Evolutionary conservation across 2,888 invertebrate species (phyloP), one percentile per base, ranked within the genome.

Genomic region (Imbricaverruca yamaguchii): DNA sequence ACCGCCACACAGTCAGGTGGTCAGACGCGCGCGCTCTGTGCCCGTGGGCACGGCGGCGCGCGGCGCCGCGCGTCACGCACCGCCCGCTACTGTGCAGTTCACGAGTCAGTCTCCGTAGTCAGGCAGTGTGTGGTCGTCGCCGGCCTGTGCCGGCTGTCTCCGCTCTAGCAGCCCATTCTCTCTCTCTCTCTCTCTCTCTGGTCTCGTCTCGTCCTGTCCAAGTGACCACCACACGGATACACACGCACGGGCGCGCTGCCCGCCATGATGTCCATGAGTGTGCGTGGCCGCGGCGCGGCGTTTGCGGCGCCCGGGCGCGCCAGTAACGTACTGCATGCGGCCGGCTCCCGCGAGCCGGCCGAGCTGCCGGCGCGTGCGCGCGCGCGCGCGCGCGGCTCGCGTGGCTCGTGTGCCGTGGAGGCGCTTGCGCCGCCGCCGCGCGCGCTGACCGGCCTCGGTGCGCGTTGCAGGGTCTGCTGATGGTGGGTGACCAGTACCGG

Each of bases 401-500:
- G 53, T 21, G n/a, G 10, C 55, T 18, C 81, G 81, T 80, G 82
- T 61, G 81, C 82, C 18, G 78, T 15, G 53, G 80, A 18, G 21
- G 55, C 4, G 11, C 56, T 9, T 61, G 80, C 25, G 80, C 25
- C 74, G 69, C 23, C 63, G 69, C 65, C 21, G 69, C 25, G 80
- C 59, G 67, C 39, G 67, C 74, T 74, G 81, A 81, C 74, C 74
- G 57, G 77, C 59, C 74, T 74, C 25, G 74, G 23, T 55, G 21
- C 25, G 59, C 56, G 88, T 90, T 90, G 86, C 90, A 93, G 92
- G 93, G 93, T 83, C 89, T 91, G 82, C 88, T 93, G 85, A 90
- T 92, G 89, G 89, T 93, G 82, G 91, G 92, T 87, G 92, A 92
- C 86, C 91, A 92, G 85, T 91, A 91, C 86, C 90, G 92, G 83